Conservation (phyloP, 2,113 vertebrate genomes). For the Epinephelus cyanopodus region DNA sequence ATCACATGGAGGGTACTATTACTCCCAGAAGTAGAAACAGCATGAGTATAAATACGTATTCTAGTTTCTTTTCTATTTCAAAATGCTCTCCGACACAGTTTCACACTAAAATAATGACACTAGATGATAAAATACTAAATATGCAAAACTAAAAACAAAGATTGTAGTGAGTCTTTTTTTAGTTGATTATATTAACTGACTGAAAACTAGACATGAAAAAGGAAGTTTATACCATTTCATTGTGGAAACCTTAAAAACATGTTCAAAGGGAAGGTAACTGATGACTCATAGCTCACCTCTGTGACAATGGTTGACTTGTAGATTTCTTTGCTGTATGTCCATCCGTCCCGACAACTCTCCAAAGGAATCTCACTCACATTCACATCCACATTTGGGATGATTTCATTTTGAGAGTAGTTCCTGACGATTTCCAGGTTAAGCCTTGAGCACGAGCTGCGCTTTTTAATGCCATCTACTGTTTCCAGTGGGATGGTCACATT, state of each 20-base stretch:
- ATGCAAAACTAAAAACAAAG: background rate
- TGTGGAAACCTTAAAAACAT: background rate
- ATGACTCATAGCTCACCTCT: slow-evolving; percentile 67
- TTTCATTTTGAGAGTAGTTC: slow-evolving; percentile 60
- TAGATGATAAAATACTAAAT: background rate
- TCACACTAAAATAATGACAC: too few relatives aligned
- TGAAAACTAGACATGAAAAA: background rate
- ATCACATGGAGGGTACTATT: background rate
- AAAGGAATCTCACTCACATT: slow-evolving; percentile 72
- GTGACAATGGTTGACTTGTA: slow-evolving; percentile 82
- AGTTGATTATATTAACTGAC: background rate
- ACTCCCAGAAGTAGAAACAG: background rate
- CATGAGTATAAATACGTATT: too few relatives aligned
- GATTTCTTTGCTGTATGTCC: slow-evolving; percentile 78
- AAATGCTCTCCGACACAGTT: too few relatives aligned
- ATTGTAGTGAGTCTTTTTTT: background rate
- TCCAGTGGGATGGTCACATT: slow-evolving; percentile 69
- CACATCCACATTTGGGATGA: slow-evolving; percentile 68
- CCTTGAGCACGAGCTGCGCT: slow-evolving; percentile 73
- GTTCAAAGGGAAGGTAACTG: background rate
- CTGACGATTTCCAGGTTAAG: slow-evolving; percentile 70
- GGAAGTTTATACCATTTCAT: background rate
- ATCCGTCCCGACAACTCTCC: slow-evolving; percentile 79
- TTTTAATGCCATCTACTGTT: slow-evolving; percentile 33
- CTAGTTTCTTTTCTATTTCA: too few relatives aligned